phyloP scores from a whole-genome alignment of 1,140 invertebrate species.

The Mycetomoellerius zeteki region DNA sequence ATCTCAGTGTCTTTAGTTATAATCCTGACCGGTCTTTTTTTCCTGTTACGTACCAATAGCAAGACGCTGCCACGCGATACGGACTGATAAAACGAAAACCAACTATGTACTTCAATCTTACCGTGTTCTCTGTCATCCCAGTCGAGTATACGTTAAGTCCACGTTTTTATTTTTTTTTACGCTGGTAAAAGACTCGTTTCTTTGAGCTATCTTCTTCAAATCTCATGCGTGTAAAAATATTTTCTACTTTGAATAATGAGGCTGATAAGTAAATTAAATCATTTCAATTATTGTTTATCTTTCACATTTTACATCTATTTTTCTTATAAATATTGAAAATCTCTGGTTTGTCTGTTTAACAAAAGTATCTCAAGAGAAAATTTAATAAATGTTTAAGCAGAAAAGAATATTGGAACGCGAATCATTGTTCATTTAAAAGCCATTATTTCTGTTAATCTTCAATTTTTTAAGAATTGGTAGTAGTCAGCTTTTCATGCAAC shows the following conservation, averaged over 20 bases:
- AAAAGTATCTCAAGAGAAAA: too few relatives aligned
- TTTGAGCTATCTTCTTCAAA: not conserved
- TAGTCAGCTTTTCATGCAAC: not conserved
- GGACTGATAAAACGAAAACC: conserved; percentile 14
- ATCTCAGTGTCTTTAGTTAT: conserved; percentile 36
- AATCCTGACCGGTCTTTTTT: conserved; percentile 49
- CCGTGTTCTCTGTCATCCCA: not conserved
- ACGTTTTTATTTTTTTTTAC: conserved; percentile 41
- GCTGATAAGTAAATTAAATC: not conserved
- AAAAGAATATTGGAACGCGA: too few relatives aligned
- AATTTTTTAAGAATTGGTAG: not conserved
- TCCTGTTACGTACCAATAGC: conserved; percentile 8
- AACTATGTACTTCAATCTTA: not conserved
- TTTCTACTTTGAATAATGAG: not conserved
- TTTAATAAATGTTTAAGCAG: too few relatives aligned
- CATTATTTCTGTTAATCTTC: not conserved
- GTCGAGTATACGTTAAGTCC: not conserved
- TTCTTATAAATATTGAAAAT: not conserved
- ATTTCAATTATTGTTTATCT: not conserved
- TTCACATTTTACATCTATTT: not conserved
- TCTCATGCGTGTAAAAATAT: not conserved
- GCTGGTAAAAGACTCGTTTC: not conserved
- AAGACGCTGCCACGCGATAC: conserved; percentile 53
- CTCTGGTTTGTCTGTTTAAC: not conserved
- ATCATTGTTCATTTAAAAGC: not conserved